Conservation (phyloP, 2,797 vertebrate species). For the Hydrocynus forskahlii region DNA sequence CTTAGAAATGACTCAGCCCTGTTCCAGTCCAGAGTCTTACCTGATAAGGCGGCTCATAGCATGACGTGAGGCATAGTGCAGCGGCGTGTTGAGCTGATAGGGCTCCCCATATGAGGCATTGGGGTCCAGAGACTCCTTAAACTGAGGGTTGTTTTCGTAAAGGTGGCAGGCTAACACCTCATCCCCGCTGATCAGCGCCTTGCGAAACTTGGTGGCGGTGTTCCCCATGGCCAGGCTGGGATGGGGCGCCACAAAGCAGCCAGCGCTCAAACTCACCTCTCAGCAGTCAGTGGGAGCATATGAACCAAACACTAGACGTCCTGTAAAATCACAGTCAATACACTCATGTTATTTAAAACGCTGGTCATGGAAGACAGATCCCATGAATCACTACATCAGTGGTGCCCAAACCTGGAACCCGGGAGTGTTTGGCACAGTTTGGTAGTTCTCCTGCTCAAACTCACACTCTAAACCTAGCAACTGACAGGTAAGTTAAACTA, state of each 20-base stretch:
- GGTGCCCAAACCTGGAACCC: too few relatives aligned
- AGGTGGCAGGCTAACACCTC: constrained; percentile 93
- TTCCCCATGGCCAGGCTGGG: constrained; percentile 86
- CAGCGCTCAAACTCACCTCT: constrained; percentile 33
- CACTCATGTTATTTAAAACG: not conserved
- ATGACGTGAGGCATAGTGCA: constrained; percentile 94
- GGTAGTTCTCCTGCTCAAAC: too few relatives aligned
- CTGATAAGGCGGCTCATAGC: constrained; percentile 94
- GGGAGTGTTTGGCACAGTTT: too few relatives aligned
- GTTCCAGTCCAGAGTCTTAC: constrained; percentile 73
- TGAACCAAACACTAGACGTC: constrained; percentile 15
- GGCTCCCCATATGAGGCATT: constrained; percentile 96
- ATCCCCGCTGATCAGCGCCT: constrained; percentile 95
- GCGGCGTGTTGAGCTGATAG: constrained; percentile 96
- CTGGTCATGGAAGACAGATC: not conserved
- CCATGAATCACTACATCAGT: not conserved
- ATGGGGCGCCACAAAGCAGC: constrained; percentile 16
- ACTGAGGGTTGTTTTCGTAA: constrained; percentile 94
- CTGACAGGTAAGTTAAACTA: too few relatives aligned
- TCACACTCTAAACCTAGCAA: too few relatives aligned
- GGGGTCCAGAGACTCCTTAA: constrained; percentile 96
- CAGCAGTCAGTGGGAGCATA: constrained; percentile 33
- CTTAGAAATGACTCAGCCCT: constrained; percentile 4
- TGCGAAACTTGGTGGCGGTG: constrained; percentile 97
- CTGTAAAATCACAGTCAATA: constrained; percentile 7